A percentile compares a stretch with the other conserved stretches of the same genome.
Conservation (phyloP, 2,797 vertebrate genomes). For the Hypotaenidia okinawae region DNA sequence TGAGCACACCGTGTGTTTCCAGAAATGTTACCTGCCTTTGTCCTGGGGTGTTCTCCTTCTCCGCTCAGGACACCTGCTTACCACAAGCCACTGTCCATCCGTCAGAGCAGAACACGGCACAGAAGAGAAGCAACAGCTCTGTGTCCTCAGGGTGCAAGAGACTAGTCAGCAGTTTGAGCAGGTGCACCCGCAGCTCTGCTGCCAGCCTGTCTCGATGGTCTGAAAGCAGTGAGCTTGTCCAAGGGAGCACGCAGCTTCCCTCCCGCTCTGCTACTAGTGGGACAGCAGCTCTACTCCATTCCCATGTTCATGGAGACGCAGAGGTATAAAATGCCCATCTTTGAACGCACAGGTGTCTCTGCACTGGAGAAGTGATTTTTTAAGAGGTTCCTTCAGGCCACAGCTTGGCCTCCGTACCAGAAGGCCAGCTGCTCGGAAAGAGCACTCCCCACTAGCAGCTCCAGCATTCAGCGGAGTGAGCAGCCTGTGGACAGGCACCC, state of each 20-base stretch:
- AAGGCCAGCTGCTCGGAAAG: not conserved
- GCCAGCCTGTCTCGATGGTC: not conserved
- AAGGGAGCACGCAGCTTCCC: not conserved
- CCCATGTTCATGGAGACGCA: not conserved
- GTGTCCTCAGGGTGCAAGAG: fast-evolving
- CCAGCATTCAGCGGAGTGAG: not conserved
- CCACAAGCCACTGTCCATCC: not conserved
- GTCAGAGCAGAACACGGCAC: not conserved
- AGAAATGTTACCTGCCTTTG: not conserved
- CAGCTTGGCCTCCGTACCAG: not conserved
- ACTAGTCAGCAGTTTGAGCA: not conserved
- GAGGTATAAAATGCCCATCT: not conserved
- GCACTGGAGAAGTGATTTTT: not conserved
- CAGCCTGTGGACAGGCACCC: not conserved
- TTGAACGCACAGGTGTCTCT: not conserved
- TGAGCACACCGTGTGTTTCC: not conserved
- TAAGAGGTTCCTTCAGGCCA: not conserved
- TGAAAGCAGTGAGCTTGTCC: not conserved
- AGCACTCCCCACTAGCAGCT: not conserved
- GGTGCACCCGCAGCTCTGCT: not conserved
- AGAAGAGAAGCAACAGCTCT: not conserved
- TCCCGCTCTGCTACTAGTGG: not conserved
- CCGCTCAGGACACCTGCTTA: not conserved
- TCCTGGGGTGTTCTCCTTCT: not conserved
- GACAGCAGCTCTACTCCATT: not conserved